These are phyloP conservation scores for Mugil cephalus DNA, from an alignment of 2,113 vertebrate species.

Conservation along the genomic window DNA sequence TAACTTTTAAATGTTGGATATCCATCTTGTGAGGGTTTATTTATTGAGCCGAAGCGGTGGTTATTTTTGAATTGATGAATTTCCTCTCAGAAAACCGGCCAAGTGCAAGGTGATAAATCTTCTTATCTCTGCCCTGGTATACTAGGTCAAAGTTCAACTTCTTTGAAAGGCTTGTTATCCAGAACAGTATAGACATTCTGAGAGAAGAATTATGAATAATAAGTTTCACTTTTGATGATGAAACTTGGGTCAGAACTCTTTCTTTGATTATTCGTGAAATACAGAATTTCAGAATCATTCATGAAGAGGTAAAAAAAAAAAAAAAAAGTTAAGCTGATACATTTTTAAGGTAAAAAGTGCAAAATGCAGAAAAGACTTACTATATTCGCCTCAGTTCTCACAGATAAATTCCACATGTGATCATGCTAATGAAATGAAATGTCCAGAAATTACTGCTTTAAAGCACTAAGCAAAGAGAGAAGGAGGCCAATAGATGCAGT, in stretches of 20 bases:
- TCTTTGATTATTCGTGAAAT: neutral
- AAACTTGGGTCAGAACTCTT: neutral
- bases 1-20: slow-evolving; percentile 31
- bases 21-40: slow-evolving; percentile 9
- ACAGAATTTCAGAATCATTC: slow-evolving; percentile 9
- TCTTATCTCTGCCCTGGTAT: slow-evolving; percentile 24
- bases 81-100: slow-evolving; percentile 22
- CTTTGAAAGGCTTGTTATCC: slow-evolving; percentile 19
- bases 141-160: slow-evolving; percentile 41
- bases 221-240: slow-evolving; percentile 17
- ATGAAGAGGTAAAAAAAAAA: slow-evolving; percentile 1
- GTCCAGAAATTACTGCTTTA: slow-evolving; percentile 13
- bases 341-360: neutral
- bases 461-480: neutral
- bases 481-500: neutral
- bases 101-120: slow-evolving; percentile 48
- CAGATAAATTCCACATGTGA: slow-evolving; percentile 6
- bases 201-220: slow-evolving; percentile 16
- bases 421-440: slow-evolving; percentile 12
- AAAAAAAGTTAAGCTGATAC: slow-evolving; percentile 1
- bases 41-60: neutral
- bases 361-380: slow-evolving; percentile 1
- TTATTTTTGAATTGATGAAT: slow-evolving; percentile 46
- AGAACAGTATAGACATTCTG: neutral
- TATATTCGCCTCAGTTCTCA: slow-evolving; percentile 10